Evolutionary conservation across 1,140 invertebrate species (phyloP).

Genomic region (Pygmarrhopalites habei): DNA sequence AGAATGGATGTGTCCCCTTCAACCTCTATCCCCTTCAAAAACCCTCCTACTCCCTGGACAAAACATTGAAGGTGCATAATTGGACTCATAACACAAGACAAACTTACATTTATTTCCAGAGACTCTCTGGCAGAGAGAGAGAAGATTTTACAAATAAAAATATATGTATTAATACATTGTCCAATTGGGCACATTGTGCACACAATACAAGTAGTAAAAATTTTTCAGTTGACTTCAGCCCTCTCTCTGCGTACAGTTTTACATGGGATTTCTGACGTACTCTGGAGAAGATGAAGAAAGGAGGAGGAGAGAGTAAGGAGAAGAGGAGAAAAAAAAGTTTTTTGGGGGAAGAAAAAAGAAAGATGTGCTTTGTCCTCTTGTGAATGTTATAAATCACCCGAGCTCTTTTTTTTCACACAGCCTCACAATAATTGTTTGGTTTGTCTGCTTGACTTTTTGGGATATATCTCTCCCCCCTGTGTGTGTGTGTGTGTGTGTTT

Average conservation of each 20-base stretch:
- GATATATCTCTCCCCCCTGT: neutral
- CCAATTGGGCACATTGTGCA: no score
- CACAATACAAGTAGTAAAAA: neutral
- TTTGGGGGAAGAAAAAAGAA: conserved; percentile 8
- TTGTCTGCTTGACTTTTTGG: conserved; percentile 24
- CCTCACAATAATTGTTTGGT: conserved; percentile 35
- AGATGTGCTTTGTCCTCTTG: conserved; percentile 20
- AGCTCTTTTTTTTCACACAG: conserved; percentile 25
- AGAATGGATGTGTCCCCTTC: neutral
- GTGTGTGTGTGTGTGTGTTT: no score
- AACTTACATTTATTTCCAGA: conserved; percentile 1
- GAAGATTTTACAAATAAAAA: no score
- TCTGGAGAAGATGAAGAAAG: no score
- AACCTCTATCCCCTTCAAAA: neutral
- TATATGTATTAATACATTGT: no score
- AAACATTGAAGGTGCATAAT: no score
- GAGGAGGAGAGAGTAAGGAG: neutral
- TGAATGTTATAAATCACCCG: conserved; percentile 30
- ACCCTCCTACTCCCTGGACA: no score
- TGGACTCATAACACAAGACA: neutral
- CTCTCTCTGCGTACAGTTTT: no score
- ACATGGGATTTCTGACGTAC: no score
- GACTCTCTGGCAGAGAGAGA: no score
- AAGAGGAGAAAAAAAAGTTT: neutral
- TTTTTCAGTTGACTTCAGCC: neutral